These are phyloP conservation scores for Lasioglossum albipes DNA, from an alignment of 1,140 invertebrate genomes.

Conservation along the genomic window DNA sequence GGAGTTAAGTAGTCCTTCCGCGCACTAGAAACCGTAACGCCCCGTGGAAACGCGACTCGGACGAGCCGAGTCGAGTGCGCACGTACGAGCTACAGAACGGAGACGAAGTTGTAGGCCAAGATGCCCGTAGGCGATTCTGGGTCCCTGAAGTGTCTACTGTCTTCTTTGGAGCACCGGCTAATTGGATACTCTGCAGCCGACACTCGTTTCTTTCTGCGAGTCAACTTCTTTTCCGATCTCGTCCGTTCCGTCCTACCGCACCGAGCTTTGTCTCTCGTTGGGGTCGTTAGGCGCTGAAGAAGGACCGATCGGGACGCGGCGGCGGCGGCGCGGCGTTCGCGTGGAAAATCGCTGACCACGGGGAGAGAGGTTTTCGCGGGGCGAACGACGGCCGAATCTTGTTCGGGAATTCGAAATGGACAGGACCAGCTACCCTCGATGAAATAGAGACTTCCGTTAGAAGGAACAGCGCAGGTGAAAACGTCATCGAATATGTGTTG, in stretches of 20 bases:
- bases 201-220: conserved; percentile 47
- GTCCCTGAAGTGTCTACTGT: conserved; percentile 41
- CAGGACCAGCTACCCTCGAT: too few relatives aligned
- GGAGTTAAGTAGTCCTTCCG: conserved; percentile 41
- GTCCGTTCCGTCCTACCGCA: background rate
- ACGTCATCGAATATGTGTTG: too few relatives aligned
- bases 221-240: background rate
- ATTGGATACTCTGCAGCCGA: conserved; percentile 61
- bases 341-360: conserved; percentile 1
- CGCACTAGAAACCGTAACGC: conserved; percentile 45
- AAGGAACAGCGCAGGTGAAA: too few relatives aligned
- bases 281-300: background rate
- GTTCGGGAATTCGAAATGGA: too few relatives aligned
- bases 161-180: conserved; percentile 53
- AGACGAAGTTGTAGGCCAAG: conserved; percentile 45
- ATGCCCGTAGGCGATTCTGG: conserved; percentile 31
- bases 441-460: too few relatives aligned
- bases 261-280: background rate
- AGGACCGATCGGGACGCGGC: background rate
- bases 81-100: conserved; percentile 13
- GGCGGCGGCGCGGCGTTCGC: background rate
- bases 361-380: background rate
- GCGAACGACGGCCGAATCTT: background rate
- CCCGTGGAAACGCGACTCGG: conserved; percentile 32
- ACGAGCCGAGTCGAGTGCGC: conserved; percentile 25